Evolutionary conservation across 2,888 invertebrate species (phyloP), one percentile per base, ranked within the genome.

Genomic region (Labia minor): DNA sequence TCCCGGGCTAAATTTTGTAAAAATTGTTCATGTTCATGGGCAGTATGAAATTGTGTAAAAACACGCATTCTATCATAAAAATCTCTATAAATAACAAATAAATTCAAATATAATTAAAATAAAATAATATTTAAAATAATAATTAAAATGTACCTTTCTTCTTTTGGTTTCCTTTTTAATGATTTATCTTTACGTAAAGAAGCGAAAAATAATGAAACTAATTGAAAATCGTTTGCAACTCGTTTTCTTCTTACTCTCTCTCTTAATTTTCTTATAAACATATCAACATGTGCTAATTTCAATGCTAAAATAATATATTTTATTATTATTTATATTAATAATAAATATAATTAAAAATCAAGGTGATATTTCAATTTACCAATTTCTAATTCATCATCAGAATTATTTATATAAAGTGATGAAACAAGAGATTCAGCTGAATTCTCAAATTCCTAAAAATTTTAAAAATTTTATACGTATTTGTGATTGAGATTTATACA

Each of bases 371-470:
- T 1, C n/a, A 2, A 70, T 81, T 78, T 76, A 86, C 86, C 85
- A 75, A 90, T 86, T 78, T 96, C 96, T 70, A 93, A 81, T 72
- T 95, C 93, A 73, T 90, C 88, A 77, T 95, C 95, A 33, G 88
- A 81, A 70, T 82, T 85, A 75, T 87, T 90, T 14, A 95, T 78
- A 66, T 89, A 86, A 68, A 96, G 80, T 63, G 89, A 87, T 3
- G 95, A 93, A 72, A 96, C 90, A 72, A 95, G 80, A 73, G 89
- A 86, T 77, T 97, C 97, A 6, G 96, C 95, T 73, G 92, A 91
- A 73, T 85, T 85, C 76, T 96, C 95, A 78, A 90, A 95, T 77
- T 97, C 96, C 90, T 91, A 74, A 63, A 81, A 79, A 71, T 67
- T 68, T 62, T 64, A 63, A 18, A 65, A 64, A 21, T 19, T 21